Evolutionary conservation across 2,888 invertebrate genomes (phyloP).

Genomic region (Cheiracanthium punctorium): DNA sequence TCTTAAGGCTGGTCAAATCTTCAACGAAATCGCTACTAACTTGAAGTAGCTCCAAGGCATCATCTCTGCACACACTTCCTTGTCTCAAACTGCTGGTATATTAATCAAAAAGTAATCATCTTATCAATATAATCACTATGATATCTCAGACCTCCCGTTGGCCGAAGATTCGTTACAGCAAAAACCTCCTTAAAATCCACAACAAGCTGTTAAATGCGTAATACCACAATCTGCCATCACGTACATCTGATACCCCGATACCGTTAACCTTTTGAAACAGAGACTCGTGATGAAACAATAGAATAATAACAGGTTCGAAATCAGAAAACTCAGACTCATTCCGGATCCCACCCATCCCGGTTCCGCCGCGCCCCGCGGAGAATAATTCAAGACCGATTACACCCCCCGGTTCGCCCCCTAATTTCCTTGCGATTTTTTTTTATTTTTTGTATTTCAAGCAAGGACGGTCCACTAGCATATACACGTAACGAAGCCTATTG

Average conservation of each 20-base stretch:
- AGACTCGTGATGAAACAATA: conserved; percentile 58
- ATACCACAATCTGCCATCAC: background rate
- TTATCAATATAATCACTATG: background rate
- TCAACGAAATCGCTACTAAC: too few species aligned
- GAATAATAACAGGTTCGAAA: conserved; percentile 39
- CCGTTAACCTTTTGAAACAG: conserved; percentile 9
- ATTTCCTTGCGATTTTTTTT: background rate
- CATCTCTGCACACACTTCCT: too few species aligned
- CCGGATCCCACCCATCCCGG: conserved; percentile 24
- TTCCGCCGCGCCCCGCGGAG: conserved; percentile 17
- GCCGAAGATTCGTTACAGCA: background rate
- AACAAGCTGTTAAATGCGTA: background rate
- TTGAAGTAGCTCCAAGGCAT: too few species aligned
- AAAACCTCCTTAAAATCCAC: background rate
- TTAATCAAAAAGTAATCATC: conserved; percentile 5
- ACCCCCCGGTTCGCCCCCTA: background rate
- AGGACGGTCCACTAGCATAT: background rate
- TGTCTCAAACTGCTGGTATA: background rate
- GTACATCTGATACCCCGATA: conserved; percentile 1
- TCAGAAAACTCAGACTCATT: conserved; percentile 1
- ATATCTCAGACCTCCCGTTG: background rate
- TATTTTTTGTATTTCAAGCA: background rate
- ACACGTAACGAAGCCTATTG: background rate
- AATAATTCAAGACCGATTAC: conserved; percentile 8
- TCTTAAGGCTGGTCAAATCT: too few species aligned